phyloP scores from a whole-genome alignment of 2,888 invertebrate genomes.

The Lithophane semibrunnea region DNA sequence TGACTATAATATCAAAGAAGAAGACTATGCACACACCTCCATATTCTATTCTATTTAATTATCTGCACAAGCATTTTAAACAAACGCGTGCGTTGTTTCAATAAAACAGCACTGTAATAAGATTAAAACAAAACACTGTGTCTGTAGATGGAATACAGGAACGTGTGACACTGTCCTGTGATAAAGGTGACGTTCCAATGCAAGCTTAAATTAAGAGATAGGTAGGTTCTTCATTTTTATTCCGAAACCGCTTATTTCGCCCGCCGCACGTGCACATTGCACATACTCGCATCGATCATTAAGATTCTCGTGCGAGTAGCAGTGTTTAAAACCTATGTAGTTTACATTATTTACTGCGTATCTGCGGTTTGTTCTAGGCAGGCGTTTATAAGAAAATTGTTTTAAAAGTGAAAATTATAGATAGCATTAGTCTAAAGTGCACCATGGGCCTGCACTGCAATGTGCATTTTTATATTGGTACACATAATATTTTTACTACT shows the following conservation, averaged over 20 bases:
- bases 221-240: background rate
- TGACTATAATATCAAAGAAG: conserved; percentile 6
- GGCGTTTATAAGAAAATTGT: background rate
- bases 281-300: too few relatives aligned
- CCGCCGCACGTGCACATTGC: too few relatives aligned
- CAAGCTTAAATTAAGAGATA: conserved; percentile 5
- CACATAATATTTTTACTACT: background rate
- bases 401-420: background rate
- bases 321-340: too few relatives aligned
- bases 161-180: conserved; percentile 35
- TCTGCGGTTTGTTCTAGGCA: background rate
- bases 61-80: conserved; percentile 20
- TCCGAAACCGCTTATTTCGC: background rate
- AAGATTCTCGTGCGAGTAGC: too few relatives aligned
- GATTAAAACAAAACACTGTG: conserved; percentile 56
- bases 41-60: conserved; percentile 17
- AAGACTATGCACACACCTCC: background rate
- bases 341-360: background rate
- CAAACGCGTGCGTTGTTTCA: conserved; percentile 29
- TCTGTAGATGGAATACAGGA: conserved; percentile 53
- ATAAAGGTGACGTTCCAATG: conserved; percentile 13
- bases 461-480: background rate
- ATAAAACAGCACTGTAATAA: conserved; percentile 48
- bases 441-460: background rate
- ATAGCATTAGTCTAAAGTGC: background rate